A percentile compares a stretch with the other conserved stretches of the same genome.
Evolutionary conservation across 2,797 vertebrate genomes (phyloP).

Genomic region (Halcyon chelicuti): DNA sequence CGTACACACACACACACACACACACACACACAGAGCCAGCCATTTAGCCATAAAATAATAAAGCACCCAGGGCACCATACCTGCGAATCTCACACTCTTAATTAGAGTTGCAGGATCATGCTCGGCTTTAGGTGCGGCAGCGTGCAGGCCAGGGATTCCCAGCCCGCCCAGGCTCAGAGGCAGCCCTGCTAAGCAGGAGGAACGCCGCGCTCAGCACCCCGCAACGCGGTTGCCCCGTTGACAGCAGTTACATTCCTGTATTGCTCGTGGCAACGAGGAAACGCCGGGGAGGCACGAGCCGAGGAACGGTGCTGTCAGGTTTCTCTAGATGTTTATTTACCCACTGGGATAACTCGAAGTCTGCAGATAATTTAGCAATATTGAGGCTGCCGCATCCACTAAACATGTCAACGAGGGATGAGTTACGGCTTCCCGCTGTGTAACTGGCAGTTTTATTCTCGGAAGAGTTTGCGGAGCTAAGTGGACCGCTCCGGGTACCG

Average conservation of each 20-base stretch:
- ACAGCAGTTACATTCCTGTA: rapidly evolving
- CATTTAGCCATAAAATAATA: not conserved
- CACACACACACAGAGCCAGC: rapidly evolving
- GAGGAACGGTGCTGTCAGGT: rapidly evolving
- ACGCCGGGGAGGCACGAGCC: rapidly evolving
- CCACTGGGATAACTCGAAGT: not conserved
- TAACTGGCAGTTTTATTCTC: not conserved
- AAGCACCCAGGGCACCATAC: not conserved
- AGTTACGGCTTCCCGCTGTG: not conserved
- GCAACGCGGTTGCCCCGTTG: rapidly evolving
- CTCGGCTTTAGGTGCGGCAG: not conserved
- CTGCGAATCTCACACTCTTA: rapidly evolving
- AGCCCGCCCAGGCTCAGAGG: not conserved
- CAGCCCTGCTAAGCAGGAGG: rapidly evolving
- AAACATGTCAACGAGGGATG: not conserved
- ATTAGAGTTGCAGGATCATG: rapidly evolving
- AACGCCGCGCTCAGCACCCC: not conserved
- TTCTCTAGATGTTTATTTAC: not conserved
- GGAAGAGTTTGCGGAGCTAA: not conserved
- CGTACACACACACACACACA: not conserved
- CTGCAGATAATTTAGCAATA: not conserved
- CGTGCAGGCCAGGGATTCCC: not conserved
- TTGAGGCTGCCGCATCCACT: not conserved
- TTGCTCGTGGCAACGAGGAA: rapidly evolving
- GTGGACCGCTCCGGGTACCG: not conserved